phyloP scores from a whole-genome alignment of 2,113 vertebrate genomes.

The Melanerpes formicivorus region DNA sequence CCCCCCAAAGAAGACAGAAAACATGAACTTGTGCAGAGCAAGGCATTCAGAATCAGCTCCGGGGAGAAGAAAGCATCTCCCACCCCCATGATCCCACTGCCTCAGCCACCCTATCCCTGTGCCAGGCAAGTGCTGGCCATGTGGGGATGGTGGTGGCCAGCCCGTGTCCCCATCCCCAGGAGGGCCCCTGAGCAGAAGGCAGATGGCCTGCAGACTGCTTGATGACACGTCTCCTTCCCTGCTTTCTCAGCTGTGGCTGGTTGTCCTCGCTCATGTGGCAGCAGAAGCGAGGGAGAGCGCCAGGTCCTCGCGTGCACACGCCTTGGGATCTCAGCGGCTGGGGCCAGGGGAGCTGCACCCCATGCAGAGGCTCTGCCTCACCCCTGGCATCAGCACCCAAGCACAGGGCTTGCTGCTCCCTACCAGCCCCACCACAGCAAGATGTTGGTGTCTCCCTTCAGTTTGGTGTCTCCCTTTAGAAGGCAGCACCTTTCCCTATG shows the following conservation, averaged over 20 bases:
- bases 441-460: too few relatives aligned
- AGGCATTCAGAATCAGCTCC: background rate
- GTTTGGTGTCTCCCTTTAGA: background rate
- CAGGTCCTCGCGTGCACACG: accelerated
- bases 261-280: background rate
- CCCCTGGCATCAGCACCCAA: accelerated
- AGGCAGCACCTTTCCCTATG: background rate
- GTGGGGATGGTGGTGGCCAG: accelerated
- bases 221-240: accelerated
- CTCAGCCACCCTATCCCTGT: accelerated
- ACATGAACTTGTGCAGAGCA: background rate
- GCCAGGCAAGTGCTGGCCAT: background rate
- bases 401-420: background rate
- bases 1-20: background rate
- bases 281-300: accelerated
- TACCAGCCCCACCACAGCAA: accelerated
- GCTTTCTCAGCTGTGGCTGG: accelerated
- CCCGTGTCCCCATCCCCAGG: accelerated
- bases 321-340: accelerated
- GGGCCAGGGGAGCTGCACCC: background rate
- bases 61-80: background rate
- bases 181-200: background rate
- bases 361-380: accelerated
- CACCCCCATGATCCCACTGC: background rate
- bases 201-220: background rate